These are phyloP conservation scores for Triplophysa siluroides DNA, from an alignment of 2,113 vertebrate species.

Conservation along the genomic window DNA sequence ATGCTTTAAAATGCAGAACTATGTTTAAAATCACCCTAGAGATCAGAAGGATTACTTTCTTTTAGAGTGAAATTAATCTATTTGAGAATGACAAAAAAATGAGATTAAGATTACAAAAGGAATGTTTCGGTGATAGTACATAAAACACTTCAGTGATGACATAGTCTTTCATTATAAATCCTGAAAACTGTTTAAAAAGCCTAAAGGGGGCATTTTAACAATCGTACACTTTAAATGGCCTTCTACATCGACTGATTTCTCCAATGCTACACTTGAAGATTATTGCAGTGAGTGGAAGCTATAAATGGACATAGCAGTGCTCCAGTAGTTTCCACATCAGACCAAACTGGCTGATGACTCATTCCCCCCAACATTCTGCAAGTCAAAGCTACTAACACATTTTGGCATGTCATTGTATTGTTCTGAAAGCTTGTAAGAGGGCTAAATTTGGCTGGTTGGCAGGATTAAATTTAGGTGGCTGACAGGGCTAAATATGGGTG, in stretches of 20 bases:
- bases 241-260: not conserved
- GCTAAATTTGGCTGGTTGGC: slow-evolving; percentile 18
- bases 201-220: slow-evolving; percentile 16
- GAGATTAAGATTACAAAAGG: no score
- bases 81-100: no score
- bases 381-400: slow-evolving; percentile 11
- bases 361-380: slow-evolving; percentile 23
- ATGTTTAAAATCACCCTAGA: no score
- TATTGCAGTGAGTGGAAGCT: slow-evolving; percentile 13
- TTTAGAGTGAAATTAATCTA: no score
- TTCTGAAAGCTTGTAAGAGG: slow-evolving; percentile 21
- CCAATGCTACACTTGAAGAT: slow-evolving; percentile 7
- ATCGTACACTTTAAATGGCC: not conserved
- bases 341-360: slow-evolving; percentile 39
- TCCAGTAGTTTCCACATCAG: slow-evolving; percentile 21
- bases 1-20: no score
- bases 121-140: no score
- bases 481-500: slow-evolving; percentile 27
- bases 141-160: no score
- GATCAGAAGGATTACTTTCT: no score
- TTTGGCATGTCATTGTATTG: slow-evolving; percentile 19
- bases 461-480: slow-evolving; percentile 30
- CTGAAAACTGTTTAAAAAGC: not conserved
- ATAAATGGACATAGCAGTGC: slow-evolving; percentile 22
- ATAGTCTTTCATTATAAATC: slow-evolving; percentile 1